Evolutionary conservation across 2,888 invertebrate species (phyloP).

Genomic region (Drosophila austrosaltans): DNA sequence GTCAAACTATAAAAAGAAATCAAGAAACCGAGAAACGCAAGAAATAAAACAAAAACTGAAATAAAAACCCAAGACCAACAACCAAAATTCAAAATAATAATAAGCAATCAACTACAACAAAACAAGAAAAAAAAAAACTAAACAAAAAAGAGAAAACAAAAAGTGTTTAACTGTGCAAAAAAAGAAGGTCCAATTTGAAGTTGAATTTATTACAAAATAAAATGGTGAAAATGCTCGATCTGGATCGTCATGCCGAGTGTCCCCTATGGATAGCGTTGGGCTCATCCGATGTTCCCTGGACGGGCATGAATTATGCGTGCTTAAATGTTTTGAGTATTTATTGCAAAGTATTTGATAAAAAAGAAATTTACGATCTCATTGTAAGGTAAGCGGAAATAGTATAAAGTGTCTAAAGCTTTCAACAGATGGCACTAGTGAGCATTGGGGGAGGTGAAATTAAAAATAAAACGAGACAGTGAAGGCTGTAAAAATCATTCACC

Average conservation of each 20-base stretch:
- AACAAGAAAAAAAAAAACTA: conserved; percentile 13
- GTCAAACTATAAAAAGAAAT: conserved; percentile 46
- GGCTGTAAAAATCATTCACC: conserved; percentile 1
- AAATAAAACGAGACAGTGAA: conserved; percentile 7
- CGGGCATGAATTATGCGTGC: conserved; percentile 92
- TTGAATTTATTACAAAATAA: conserved; percentile 56
- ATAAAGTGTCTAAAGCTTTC: conserved; percentile 46
- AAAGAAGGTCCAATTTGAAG: conserved; percentile 30
- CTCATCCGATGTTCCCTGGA: conserved; percentile 87
- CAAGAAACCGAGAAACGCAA: conserved; percentile 12
- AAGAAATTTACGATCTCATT: conserved; percentile 90
- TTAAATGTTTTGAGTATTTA: conserved; percentile 92
- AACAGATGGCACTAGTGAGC: conserved; percentile 49
- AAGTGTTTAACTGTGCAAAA: conserved; percentile 20
- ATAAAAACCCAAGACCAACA: conserved; percentile 37
- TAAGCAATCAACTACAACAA: conserved; percentile 4
- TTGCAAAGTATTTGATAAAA: conserved; percentile 93
- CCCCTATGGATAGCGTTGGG: conserved; percentile 86
- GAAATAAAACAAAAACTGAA: conserved; percentile 21
- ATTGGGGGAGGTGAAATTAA: neutral
- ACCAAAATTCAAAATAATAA: conserved; percentile 15
- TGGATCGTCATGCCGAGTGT: conserved; percentile 87
- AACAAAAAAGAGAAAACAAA: conserved; percentile 24
- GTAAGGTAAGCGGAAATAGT: conserved; percentile 86
- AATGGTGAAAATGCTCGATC: conserved; percentile 86